These are phyloP conservation scores for Stenurella melanura DNA, from an alignment of 2,888 invertebrate species.

Conservation along the genomic window DNA sequence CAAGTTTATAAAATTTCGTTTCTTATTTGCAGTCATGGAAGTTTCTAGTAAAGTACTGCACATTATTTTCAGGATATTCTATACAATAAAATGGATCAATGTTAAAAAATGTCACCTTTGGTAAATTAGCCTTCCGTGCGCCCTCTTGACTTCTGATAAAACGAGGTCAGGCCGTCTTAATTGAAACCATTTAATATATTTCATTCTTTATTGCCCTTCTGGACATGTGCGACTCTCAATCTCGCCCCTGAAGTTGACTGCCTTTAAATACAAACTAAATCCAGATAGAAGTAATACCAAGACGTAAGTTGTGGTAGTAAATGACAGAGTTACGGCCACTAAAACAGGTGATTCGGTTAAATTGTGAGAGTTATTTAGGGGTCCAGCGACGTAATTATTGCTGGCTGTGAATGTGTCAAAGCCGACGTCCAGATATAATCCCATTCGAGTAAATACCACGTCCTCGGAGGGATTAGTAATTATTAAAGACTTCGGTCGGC, in stretches of 20 bases:
- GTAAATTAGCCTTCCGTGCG: too few species aligned
- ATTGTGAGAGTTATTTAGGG: conserved; percentile 64
- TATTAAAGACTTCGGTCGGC: conserved; percentile 22
- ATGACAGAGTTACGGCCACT: conserved; percentile 65
- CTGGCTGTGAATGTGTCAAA: conserved; percentile 64
- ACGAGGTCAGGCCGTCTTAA: background rate
- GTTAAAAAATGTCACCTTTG: background rate
- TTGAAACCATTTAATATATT: conserved; percentile 6
- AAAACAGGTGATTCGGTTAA: conserved; percentile 68
- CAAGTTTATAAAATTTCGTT: too few species aligned
- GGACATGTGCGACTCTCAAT: conserved; percentile 15
- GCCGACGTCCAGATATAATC: conserved; percentile 55
- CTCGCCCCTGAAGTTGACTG: conserved; percentile 8
- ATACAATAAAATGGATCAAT: too few species aligned
- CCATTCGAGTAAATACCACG: conserved; percentile 40
- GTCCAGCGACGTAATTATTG: conserved; percentile 64
- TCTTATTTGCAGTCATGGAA: too few species aligned
- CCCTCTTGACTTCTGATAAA: background rate
- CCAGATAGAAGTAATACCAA: conserved; percentile 42
- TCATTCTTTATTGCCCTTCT: conserved; percentile 20
- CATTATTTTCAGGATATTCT: too few species aligned
- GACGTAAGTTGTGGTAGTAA: conserved; percentile 55
- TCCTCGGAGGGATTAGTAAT: conserved; percentile 42
- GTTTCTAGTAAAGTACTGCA: too few species aligned
- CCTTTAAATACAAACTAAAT: conserved; percentile 43